These are phyloP conservation scores for Oriolus oriolus DNA, from an alignment of 2,113 vertebrate species.

Conservation along the genomic window DNA sequence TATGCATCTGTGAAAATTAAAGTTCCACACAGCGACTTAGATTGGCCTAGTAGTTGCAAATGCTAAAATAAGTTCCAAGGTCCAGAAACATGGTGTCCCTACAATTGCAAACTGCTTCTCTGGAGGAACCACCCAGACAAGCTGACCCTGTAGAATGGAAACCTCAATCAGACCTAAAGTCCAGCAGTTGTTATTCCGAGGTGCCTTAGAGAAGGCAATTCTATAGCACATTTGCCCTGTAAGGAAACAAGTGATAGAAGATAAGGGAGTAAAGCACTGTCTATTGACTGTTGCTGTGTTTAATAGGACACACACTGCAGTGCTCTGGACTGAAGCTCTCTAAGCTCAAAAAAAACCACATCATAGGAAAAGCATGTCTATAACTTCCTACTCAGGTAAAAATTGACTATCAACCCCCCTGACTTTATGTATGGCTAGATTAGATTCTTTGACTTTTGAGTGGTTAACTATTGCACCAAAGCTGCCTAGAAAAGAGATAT, in stretches of 20 bases:
- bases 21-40: not conserved
- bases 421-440: not conserved
- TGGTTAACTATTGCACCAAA: not conserved
- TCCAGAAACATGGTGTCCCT: not conserved
- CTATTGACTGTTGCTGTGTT: not conserved
- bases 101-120: not conserved
- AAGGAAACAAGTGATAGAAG: not conserved
- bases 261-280: not conserved
- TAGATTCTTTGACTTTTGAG: not conserved
- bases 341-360: not conserved
- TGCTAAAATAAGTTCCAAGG: not conserved
- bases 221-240: not conserved
- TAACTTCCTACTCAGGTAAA: not conserved
- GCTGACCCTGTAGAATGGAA: not conserved
- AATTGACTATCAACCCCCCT: not conserved
- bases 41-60: not conserved
- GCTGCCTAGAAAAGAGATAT: not conserved
- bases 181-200: not conserved
- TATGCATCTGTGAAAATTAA: not conserved
- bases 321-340: not conserved
- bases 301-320: fast-evolving
- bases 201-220: not conserved
- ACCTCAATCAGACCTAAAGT: not conserved
- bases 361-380: not conserved
- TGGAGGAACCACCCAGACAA: not conserved